Percentiles rank a stretch among this genome's conserved stretches.
Conservation (phyloP, 2,888 invertebrate species). For the Cartodere bifasciata region DNA sequence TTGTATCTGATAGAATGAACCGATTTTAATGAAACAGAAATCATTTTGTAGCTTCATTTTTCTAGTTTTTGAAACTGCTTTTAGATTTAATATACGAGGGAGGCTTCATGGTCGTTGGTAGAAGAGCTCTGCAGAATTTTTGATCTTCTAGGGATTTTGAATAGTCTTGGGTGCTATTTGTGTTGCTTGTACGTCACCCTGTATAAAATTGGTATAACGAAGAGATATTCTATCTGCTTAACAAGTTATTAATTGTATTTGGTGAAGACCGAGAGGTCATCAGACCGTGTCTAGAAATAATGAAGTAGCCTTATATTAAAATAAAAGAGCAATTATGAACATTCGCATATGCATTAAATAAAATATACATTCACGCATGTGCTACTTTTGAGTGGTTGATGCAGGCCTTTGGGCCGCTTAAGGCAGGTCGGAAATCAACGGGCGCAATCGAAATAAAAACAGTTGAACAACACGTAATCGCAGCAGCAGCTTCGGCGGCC, state of each 20-base stretch:
- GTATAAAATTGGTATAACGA: constrained; percentile 1
- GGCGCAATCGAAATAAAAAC: constrained; percentile 27
- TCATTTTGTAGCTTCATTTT: no score
- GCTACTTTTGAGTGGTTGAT: constrained; percentile 24
- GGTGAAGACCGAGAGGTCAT: constrained; percentile 17
- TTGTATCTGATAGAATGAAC: no score
- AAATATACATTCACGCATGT: constrained; percentile 32
- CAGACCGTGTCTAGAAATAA: constrained; percentile 30
- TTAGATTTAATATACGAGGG: no score
- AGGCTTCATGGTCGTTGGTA: no score
- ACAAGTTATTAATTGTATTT: constrained; percentile 11
- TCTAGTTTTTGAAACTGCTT: no score
- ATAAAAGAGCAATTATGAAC: constrained; percentile 29
- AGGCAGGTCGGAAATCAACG: constrained; percentile 30
- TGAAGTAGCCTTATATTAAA: constrained; percentile 28
- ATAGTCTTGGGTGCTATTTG: no score
- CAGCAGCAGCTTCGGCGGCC: constrained; percentile 20
- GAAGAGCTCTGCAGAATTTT: no score
- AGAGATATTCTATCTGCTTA: no score
- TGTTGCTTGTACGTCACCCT: no score
- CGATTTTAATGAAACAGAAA: no score
- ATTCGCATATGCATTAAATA: constrained; percentile 28
- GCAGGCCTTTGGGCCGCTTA: constrained; percentile 16
- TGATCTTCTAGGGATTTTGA: no score
- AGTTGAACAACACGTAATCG: constrained; percentile 27